Base-by-base conservation (phyloP, 2,888 invertebrate genomes). In the Leptura quadrifasciata region DNA sequence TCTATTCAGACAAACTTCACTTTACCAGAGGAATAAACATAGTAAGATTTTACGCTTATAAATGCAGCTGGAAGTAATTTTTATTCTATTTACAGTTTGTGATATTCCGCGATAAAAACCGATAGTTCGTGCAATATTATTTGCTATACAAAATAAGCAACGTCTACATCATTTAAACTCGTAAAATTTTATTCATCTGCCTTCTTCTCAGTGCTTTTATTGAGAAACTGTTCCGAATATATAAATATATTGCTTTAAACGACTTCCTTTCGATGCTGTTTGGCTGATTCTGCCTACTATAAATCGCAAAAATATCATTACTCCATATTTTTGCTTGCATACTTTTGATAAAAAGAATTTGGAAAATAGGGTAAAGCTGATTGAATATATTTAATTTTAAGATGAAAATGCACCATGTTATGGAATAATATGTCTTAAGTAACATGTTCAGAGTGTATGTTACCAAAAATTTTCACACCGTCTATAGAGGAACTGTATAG, bases 281-380 rank as follows among this genome's bases (percentile, higher is more conserved):
- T n/a, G 5, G 1, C 47, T n/a, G 47, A 47, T n/a, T 3, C n/a
- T 17, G 47, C 47, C 47, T 47, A n/a, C 15, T 47, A n/a, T 15
- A 47, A 15, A 39, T 39, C n/a, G 17, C 15, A 47, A 47, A 12
- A 47, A 5, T 47, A 47, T n/a, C n/a, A 12, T n/a, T 47, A 47
- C 47, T 47, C n/a, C 47, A 47, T 47, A 47, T 47, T 47, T 39
- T 47, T n/a, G n/a, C 47, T 47, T 47, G n/a, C 47, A 47, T 47
- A 47, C n/a, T n/a, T n/a, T 12, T n/a, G n/a, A n/a, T 47, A 2
- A 12, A 15, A 1, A 10, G 15, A 12, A 39, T 39, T 39, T 39
- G n/a, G n/a, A n/a, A n/a, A n/a, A n/a, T n/a, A n/a, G n/a, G n/a
- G n/a, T n/a, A n/a, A n/a, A n/a, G n/a, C n/a, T n/a, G n/a, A n/a